Evolutionary conservation across 2,113 vertebrate species (phyloP).

Genomic region (Acanthochromis polyacanthus): DNA sequence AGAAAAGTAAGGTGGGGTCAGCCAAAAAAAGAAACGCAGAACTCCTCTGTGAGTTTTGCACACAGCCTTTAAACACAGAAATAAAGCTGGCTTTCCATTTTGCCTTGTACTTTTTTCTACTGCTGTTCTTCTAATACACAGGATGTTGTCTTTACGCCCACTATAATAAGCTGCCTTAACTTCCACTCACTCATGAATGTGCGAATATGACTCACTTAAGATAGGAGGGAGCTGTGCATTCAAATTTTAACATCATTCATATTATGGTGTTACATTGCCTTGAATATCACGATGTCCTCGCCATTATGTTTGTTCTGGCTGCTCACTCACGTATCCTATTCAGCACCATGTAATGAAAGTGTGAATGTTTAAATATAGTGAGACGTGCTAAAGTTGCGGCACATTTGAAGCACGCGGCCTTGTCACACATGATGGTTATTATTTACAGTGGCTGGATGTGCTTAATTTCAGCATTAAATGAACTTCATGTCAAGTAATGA

Average conservation of each 20-base stretch:
- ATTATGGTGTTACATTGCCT: conserved; percentile 10
- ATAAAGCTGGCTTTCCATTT: background rate
- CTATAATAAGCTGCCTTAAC: conserved; percentile 5
- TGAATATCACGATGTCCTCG: conserved; percentile 9
- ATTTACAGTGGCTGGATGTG: conserved; percentile 43
- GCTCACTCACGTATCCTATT: conserved; percentile 12
- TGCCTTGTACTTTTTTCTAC: background rate
- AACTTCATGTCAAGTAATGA: conserved; percentile 53
- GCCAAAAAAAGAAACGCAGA: background rate
- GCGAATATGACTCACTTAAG: conserved; percentile 33
- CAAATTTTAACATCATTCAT: conserved; percentile 44
- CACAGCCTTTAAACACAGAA: background rate
- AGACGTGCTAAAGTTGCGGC: conserved; percentile 1
- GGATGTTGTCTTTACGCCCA: conserved; percentile 2
- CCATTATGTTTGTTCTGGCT: conserved; percentile 10
- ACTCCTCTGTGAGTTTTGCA: background rate
- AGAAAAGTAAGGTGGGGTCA: background rate
- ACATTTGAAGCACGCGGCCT: background rate
- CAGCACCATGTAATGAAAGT: conserved; percentile 1
- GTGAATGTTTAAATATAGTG: conserved; percentile 11
- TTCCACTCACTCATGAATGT: conserved; percentile 26
- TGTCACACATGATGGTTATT: conserved; percentile 45
- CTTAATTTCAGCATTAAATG: conserved; percentile 54
- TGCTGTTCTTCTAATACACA: background rate
- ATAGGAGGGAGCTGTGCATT: conserved; percentile 32